Evolutionary conservation across 2,888 invertebrate species (phyloP), one percentile per base, ranked within the genome.

Genomic region (Ametastegia equiseti): DNA sequence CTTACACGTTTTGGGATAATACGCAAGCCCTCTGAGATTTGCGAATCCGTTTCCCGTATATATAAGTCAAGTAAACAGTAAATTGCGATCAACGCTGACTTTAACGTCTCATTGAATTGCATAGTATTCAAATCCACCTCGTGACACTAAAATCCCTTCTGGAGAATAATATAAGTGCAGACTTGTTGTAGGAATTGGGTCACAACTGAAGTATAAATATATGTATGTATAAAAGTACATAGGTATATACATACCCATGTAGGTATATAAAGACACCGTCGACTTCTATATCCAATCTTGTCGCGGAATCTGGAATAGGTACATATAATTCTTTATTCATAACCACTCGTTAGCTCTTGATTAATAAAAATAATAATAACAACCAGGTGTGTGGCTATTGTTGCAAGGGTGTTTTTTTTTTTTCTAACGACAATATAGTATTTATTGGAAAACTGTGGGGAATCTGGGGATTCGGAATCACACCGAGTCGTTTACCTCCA

Each of bases 51-150:
- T 30, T 60, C 15, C 60, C 27, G 30, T 30, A n/a, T n/a, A n/a
- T 30, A 60, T 60, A 60, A 60, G 60, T 30, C 27, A 60, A 60
- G 60, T 60, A 30, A 60, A 60, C 60, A 60, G 60, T 60, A 60
- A 60, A 30, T 60, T 60, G 54, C 19, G 19, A 54, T 54, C 11
- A 54, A 54, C 23, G 6, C 63, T 45, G 30, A 33, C 15, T 33
- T 63, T 63, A 63, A 63, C 63, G 63, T 63, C 30, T n/a, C 33
- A 63, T 63, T 63, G 30, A 63, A 30, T 63, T 54, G 54, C 15
- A 63, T 33, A 33, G 33, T 63, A 63, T 63, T 63, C 30, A 63
- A 63, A 63, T 63, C 33, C n/a, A 33, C 30, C 13, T 15, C 33
- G 7, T 63, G n/a, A 33, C 33, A 15, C n/a, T 23, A 23, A 19